Conservation (phyloP, 1,140 invertebrate genomes). For the Drosophila navojoa region DNA sequence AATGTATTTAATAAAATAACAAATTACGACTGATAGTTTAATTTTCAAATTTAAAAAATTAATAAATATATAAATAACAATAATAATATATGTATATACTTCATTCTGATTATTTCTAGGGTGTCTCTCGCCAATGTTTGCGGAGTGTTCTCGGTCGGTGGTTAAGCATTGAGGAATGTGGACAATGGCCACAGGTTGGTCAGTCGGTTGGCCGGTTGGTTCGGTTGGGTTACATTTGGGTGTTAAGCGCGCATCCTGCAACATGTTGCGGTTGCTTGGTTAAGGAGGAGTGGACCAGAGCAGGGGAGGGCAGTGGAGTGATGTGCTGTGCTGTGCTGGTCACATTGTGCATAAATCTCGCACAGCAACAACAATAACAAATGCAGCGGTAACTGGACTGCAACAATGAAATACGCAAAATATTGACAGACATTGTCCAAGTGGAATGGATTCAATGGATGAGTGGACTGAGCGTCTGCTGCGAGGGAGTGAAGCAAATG, state of each 20-base stretch:
- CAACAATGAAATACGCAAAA: constrained; percentile 80
- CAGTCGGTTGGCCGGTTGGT: constrained; percentile 33
- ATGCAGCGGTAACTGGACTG: constrained; percentile 39
- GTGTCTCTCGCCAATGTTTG: constrained; percentile 24
- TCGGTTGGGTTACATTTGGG: constrained; percentile 38
- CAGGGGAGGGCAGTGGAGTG: constrained; percentile 6
- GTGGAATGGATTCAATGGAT: not conserved
- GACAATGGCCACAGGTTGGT: constrained; percentile 72
- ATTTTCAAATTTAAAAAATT: too few relatives aligned
- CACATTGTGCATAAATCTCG: constrained; percentile 59
- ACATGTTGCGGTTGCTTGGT: constrained; percentile 68
- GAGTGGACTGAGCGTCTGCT: not conserved
- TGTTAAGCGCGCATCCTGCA: constrained; percentile 55
- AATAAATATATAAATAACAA: not conserved
- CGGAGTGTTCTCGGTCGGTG: constrained; percentile 40
- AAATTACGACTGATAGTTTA: not conserved
- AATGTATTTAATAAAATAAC: not conserved
- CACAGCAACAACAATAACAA: constrained; percentile 47
- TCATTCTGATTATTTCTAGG: not conserved
- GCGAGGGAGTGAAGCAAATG: constrained; percentile 42
- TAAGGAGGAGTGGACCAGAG: constrained; percentile 4
- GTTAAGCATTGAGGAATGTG: constrained; percentile 71
- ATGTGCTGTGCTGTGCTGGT: constrained; percentile 17
- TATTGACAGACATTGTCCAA: constrained; percentile 64
- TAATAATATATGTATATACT: not conserved